Percentiles rank a stretch among this genome's conserved stretches.
Conservation (phyloP, 1,140 invertebrate genomes). For the Protaetia brevitarsis region DNA sequence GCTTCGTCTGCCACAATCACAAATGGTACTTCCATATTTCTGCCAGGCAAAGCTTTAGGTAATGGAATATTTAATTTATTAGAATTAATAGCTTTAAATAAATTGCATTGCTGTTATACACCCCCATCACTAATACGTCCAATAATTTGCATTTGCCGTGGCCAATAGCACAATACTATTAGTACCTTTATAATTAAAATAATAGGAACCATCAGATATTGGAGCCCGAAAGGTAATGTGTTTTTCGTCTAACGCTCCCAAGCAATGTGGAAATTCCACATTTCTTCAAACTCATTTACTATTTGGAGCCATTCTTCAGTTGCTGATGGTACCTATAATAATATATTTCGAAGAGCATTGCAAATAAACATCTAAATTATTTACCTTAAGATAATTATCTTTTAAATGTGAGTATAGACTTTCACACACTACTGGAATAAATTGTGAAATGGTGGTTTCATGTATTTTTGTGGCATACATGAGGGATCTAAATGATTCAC, state of each 20-base stretch:
- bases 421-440: too few species aligned
- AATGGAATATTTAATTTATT: conserved; percentile 24
- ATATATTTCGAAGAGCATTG: too few species aligned
- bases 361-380: too few species aligned
- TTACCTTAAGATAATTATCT: too few species aligned
- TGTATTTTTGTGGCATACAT: too few species aligned
- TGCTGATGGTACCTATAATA: conserved; percentile 13
- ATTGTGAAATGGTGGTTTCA: too few species aligned
- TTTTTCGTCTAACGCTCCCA: conserved; percentile 50
- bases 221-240: conserved; percentile 46
- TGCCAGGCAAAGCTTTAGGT: conserved; percentile 19
- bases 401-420: too few species aligned
- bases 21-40: conserved; percentile 28
- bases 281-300: conserved; percentile 32
- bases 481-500: too few species aligned
- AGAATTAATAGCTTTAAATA: conserved; percentile 13
- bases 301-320: conserved; percentile 33
- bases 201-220: conserved; percentile 43
- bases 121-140: conserved; percentile 38
- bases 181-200: conserved; percentile 49
- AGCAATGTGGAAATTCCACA: conserved; percentile 49
- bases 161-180: conserved; percentile 37
- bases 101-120: conserved; percentile 31
- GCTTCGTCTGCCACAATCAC: conserved; percentile 49
- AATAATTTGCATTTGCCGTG: conserved; percentile 7